Conservation (phyloP, 35 echinoderm and acorn worm species). For the Diadema setosum region DNA sequence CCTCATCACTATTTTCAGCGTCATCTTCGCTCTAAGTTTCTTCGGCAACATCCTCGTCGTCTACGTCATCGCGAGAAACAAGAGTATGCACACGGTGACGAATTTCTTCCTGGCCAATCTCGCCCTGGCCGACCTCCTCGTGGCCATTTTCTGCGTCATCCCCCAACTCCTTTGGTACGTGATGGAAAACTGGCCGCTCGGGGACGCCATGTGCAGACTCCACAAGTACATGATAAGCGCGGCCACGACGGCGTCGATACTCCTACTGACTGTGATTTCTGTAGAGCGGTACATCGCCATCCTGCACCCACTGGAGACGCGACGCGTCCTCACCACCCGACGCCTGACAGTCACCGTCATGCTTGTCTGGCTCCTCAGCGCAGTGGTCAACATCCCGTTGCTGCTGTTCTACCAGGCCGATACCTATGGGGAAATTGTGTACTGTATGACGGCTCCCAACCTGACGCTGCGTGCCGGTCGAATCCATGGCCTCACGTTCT, state of each 20-base stretch:
- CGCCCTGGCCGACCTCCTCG: constrained; percentile 70
- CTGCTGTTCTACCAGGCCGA: background rate
- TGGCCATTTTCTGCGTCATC: constrained; percentile 62
- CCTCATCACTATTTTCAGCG: constrained; percentile 41
- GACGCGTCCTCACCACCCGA: constrained; percentile 49
- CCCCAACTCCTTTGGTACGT: constrained; percentile 68
- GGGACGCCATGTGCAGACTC: constrained; percentile 52
- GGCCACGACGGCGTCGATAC: constrained; percentile 65
- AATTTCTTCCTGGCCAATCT: constrained; percentile 91
- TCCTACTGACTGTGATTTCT: constrained; percentile 78
- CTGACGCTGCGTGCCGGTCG: background rate
- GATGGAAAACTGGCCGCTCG: constrained; percentile 38
- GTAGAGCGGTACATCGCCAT: constrained; percentile 90
- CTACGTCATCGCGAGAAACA: constrained; percentile 73
- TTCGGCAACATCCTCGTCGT: constrained; percentile 79
- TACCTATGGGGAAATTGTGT: background rate
- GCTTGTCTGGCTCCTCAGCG: constrained; percentile 61
- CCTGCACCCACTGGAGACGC: constrained; percentile 56
- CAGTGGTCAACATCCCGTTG: constrained; percentile 22
- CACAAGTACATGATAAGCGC: constrained; percentile 49
- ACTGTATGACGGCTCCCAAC: background rate
- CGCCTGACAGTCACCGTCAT: constrained; percentile 52
- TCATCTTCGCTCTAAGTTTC: constrained; percentile 63
- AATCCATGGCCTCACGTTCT: background rate
- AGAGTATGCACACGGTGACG: constrained; percentile 79